These are phyloP conservation scores for Trissolcus brochymenae DNA, from an alignment of 2,888 invertebrate species.

Conservation along the genomic window DNA sequence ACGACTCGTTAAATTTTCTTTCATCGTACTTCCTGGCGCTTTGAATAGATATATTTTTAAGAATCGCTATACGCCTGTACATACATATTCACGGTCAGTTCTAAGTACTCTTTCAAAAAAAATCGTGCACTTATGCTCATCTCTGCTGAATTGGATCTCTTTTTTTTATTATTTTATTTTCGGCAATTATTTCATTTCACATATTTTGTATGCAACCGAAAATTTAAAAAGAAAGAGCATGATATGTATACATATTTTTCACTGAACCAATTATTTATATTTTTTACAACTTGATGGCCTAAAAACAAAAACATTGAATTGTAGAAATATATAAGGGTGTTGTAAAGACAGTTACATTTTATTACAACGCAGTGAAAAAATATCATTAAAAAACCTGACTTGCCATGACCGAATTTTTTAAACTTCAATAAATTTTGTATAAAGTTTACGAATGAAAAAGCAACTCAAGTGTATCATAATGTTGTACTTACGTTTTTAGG, in stretches of 20 bases:
- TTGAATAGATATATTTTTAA: slow-evolving; percentile 57
- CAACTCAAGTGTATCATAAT: slow-evolving; percentile 1
- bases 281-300: too few species aligned
- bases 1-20: slow-evolving; percentile 61
- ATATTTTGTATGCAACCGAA: too few species aligned
- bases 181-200: slow-evolving; percentile 9
- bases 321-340: too few species aligned
- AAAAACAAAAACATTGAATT: too few species aligned
- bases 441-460: slow-evolving; percentile 18
- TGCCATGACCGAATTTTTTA: slow-evolving; percentile 21
- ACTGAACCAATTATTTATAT: too few species aligned
- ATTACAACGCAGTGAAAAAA: slow-evolving; percentile 21
- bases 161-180: slow-evolving; percentile 9
- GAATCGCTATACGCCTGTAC: slow-evolving; percentile 35
- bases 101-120: slow-evolving; percentile 52
- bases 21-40: slow-evolving; percentile 54
- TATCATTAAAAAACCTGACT: slow-evolving; percentile 18
- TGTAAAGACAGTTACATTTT: slow-evolving; percentile 11
- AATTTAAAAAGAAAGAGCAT: too few species aligned
- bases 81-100: slow-evolving; percentile 59
- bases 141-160: slow-evolving; percentile 1
- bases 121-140: slow-evolving; percentile 41
- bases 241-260: too few species aligned
- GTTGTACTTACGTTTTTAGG: slow-evolving; percentile 1
- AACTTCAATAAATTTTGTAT: slow-evolving; percentile 27